Evolutionary conservation across 2,888 invertebrate genomes (phyloP).

Genomic region (Drosophila pegasa): DNA sequence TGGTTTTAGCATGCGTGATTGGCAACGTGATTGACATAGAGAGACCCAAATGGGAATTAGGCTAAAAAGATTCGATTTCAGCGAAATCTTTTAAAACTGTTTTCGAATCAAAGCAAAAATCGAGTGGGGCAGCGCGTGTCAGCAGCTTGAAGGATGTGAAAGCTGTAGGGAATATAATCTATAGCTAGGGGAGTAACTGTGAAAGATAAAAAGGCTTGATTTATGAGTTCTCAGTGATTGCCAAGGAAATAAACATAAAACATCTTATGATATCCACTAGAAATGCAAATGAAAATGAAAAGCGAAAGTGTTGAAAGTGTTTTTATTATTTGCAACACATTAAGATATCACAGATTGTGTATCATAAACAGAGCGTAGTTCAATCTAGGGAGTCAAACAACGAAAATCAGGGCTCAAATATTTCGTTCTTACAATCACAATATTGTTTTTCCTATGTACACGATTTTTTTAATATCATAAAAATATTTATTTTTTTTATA

Average conservation of each 20-base stretch:
- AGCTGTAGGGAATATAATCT: background rate
- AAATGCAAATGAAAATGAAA: slow-evolving; percentile 4
- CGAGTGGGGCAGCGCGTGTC: background rate
- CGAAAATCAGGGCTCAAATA: background rate
- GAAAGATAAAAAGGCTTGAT: slow-evolving; percentile 4
- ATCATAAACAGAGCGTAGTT: background rate
- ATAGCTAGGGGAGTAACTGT: background rate
- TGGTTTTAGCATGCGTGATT: slow-evolving; percentile 19
- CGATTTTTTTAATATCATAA: too few species aligned
- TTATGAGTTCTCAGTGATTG: slow-evolving; percentile 1
- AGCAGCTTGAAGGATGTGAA: background rate
- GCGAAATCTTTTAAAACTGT: slow-evolving; percentile 12
- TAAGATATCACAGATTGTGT: background rate
- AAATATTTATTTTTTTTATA: background rate
- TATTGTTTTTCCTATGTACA: background rate
- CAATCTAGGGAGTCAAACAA: background rate
- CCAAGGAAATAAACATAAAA: background rate
- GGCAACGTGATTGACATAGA: slow-evolving; percentile 46
- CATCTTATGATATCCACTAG: background rate
- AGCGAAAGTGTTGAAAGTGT: background rate
- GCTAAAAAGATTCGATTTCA: slow-evolving; percentile 8
- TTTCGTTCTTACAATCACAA: background rate
- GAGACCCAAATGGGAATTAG: slow-evolving; percentile 11
- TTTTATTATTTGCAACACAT: background rate
- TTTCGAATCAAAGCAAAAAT: slow-evolving; percentile 3